Conservation (phyloP, 2,888 invertebrate genomes). For the Tetrapedia diversipes region DNA sequence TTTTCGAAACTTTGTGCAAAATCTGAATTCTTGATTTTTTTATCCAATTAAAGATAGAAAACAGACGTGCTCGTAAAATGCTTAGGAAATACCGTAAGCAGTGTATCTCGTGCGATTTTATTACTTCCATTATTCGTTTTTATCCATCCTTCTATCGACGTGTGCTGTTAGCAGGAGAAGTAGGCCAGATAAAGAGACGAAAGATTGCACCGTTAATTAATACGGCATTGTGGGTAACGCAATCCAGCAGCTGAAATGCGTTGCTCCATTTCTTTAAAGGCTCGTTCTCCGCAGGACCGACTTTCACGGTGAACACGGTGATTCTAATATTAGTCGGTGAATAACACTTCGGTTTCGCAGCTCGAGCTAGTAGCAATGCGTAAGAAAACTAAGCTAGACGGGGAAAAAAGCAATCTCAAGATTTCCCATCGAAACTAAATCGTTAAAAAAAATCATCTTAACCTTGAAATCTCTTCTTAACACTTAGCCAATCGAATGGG, state of each 20-base stretch:
- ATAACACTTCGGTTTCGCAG: conserved; percentile 64
- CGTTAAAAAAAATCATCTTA: too few relatives aligned
- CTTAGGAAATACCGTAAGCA: not conserved
- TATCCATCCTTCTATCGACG: conserved; percentile 5
- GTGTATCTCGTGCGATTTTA: not conserved
- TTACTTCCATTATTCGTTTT: not conserved
- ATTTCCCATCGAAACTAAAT: too few relatives aligned
- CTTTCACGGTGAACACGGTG: conserved; percentile 61
- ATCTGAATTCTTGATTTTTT: not conserved
- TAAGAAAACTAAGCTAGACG: conserved; percentile 23
- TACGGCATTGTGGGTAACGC: conserved; percentile 6
- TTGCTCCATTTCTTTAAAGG: conserved; percentile 40
- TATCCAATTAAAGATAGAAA: not conserved
- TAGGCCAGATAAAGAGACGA: conserved; percentile 15
- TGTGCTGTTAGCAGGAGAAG: not conserved
- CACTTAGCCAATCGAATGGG: too few relatives aligned
- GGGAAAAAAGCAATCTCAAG: not conserved
- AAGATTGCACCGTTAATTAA: conserved; percentile 27
- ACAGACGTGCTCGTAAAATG: not conserved
- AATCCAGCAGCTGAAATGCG: conserved; percentile 15
- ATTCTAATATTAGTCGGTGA: conserved; percentile 73
- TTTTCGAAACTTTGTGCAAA: too few relatives aligned
- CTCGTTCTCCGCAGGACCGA: conserved; percentile 34
- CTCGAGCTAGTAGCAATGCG: conserved; percentile 30
- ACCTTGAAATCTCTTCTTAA: too few relatives aligned